A percentile compares a stretch with the other conserved stretches of the same genome.
These are phyloP conservation scores for Mastigias papua DNA, from an alignment of 30 jellyfish, hydroid and myxozoan species.

Conservation along the genomic window DNA sequence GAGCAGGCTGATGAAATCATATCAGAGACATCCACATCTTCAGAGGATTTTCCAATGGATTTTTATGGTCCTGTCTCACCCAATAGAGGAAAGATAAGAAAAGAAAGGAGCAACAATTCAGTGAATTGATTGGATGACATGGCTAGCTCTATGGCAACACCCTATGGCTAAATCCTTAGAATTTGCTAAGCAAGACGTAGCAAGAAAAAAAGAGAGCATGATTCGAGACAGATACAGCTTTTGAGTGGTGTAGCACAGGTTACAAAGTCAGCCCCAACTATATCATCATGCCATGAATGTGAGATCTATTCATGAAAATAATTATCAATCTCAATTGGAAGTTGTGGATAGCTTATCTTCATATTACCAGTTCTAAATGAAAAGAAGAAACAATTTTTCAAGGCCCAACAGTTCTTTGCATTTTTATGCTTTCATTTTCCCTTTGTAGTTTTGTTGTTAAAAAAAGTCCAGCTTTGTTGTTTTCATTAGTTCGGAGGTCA, in stretches of 20 bases:
- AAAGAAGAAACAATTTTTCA: background rate
- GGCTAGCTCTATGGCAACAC: constrained; percentile 26
- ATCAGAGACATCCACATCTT: constrained; percentile 8
- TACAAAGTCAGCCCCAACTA: background rate
- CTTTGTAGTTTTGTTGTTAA: background rate
- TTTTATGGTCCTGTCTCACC: constrained; percentile 37
- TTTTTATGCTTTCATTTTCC: background rate
- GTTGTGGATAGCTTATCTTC: constrained; percentile 28
- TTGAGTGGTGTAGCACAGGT: constrained; percentile 13
- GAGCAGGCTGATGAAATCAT: background rate
- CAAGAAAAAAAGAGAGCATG: constrained; percentile 29
- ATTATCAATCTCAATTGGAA: background rate
- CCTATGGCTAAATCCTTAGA: constrained; percentile 44
- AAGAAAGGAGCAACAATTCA: constrained; percentile 41
- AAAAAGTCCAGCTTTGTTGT: background rate
- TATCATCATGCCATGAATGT: background rate
- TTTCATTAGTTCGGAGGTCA: constrained; percentile 19
- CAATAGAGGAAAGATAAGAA: constrained; percentile 35
- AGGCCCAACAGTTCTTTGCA: background rate
- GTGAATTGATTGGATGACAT: constrained; percentile 28
- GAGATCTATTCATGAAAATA: background rate
- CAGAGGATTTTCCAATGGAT: background rate
- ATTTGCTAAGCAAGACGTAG: constrained; percentile 40
- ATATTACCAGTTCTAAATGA: constrained; percentile 18
- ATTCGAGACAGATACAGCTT: constrained; percentile 35